Evolutionary conservation across 2,113 vertebrate species (phyloP).

Genomic region (Alaudala cheleensis): DNA sequence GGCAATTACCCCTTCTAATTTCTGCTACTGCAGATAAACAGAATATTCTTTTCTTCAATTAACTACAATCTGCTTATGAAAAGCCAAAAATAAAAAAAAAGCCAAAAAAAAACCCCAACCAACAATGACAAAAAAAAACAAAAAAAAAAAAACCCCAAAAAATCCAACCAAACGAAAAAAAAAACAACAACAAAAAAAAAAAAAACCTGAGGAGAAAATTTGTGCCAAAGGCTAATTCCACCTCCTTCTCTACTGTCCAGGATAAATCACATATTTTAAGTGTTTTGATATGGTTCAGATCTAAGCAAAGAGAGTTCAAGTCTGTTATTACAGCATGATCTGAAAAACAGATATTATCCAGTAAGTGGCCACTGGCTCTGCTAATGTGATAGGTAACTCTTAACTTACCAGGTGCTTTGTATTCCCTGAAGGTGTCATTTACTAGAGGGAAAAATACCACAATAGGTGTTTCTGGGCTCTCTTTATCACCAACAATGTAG

Average conservation of each 20-base stretch:
- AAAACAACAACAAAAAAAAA: neutral
- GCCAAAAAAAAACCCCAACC: too few relatives aligned
- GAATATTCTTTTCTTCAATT: neutral
- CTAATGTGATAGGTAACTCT: neutral
- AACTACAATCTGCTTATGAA: neutral
- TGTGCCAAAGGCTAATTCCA: neutral
- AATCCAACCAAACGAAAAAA: too few relatives aligned
- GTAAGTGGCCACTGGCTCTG: neutral
- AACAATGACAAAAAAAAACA: too few relatives aligned
- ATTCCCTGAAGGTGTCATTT: conserved; percentile 77
- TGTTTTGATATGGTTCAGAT: neutral
- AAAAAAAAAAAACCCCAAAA: too few relatives aligned
- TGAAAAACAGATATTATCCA: neutral
- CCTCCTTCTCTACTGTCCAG: neutral
- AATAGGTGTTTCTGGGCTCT: conserved; percentile 64
- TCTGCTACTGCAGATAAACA: neutral
- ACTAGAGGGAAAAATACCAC: conserved; percentile 79
- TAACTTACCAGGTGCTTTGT: conserved; percentile 79
- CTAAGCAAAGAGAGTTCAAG: neutral
- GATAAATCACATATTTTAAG: neutral
- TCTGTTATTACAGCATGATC: neutral
- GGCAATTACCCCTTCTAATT: neutral
- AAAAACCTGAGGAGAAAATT: neutral
- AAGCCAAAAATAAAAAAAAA: neutral
- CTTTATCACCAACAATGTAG: conserved; percentile 70